Base-by-base conservation (phyloP, 2,888 invertebrate species). In the Lycocerus yunnanus region DNA sequence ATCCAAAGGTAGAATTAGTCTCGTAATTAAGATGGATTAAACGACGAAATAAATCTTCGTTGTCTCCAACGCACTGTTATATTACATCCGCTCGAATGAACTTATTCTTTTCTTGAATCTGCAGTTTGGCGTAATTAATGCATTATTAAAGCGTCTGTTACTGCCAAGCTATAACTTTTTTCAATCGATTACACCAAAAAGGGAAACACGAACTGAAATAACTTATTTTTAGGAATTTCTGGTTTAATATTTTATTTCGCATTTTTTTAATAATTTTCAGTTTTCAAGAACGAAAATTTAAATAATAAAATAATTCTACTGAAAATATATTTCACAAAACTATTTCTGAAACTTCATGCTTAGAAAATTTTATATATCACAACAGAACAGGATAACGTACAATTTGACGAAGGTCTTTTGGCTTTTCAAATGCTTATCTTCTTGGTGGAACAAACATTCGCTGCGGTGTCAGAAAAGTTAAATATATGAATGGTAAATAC, bases 91-190 rank as follows among this genome's bases (percentile, higher is more conserved):
- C 81, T 80, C 78, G 78, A 78, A 80, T 80, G 81, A 79, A 79
- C 80, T 73, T 79, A 80, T 83, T 82, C 81, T 82, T 82, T 81
- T 75, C 72, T 75, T 59, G 78, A 79, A 80, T 82, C 77, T 71
- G 81, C 82, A 83, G 83, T 83, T 84, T 82, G 82, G 80, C 81
- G 81, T 80, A 83, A 84, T 83, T 83, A 84, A 83, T 82, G 82
- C 82, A 74, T 79, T 80, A 80, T 78, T 79, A 76, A 80, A 78
- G 77, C 70, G 68, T 69, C 80, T 81, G 80, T 79, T 79, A 79
- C 74, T 80, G 82, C 76, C 81, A 82, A 82, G 80, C 81, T 81
- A 82, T 79, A 80, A 79, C 68, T 59, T 68, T 59, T 63, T 65
- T 65, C 59, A 66, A 59, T 59, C 71, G 66, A 66, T 71, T 71